Evolutionary conservation across 2,888 invertebrate genomes (phyloP).

Genomic region (Nasonovia ribisnigri): DNA sequence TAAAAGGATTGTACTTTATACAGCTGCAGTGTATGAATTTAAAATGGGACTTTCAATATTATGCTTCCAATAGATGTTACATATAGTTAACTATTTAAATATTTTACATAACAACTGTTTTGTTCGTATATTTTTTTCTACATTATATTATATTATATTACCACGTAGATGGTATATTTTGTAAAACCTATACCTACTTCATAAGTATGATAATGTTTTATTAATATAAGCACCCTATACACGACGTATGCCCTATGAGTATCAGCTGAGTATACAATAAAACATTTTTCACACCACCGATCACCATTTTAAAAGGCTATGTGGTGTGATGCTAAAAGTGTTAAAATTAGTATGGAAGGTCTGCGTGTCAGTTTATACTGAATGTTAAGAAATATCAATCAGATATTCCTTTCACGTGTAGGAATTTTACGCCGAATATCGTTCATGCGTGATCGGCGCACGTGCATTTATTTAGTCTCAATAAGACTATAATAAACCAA

Average conservation of each 20-base stretch:
- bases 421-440: neutral
- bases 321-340: neutral
- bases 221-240: neutral
- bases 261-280: neutral
- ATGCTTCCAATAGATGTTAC: neutral
- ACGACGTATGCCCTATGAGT: too few species aligned
- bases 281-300: neutral
- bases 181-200: neutral
- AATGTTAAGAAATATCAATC: neutral
- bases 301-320: neutral
- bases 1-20: neutral
- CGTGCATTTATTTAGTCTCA: neutral
- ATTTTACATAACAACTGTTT: neutral
- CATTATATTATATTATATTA: neutral
- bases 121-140: neutral
- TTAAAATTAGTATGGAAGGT: neutral
- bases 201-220: neutral
- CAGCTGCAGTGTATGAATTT: neutral
- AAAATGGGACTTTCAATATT: neutral
- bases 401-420: neutral
- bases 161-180: neutral
- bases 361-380: neutral
- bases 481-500: neutral
- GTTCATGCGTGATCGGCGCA: neutral
- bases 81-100: neutral